Conservation (phyloP, 2,888 invertebrate species). For the Eilema depressum region DNA sequence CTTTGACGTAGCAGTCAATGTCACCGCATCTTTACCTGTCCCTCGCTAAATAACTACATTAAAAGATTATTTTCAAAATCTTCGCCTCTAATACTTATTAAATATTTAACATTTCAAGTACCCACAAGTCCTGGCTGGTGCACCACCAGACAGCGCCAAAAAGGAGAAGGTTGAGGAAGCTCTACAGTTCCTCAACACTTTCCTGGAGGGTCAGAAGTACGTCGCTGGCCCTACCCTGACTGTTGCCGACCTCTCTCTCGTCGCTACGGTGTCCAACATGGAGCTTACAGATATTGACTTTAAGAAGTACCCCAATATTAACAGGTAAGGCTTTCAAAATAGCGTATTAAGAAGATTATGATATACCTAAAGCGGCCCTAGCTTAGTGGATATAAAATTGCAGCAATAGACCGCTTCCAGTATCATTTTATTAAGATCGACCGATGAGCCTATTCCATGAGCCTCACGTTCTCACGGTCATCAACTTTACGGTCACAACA, state of each 20-base stretch:
- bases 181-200: constrained; percentile 90
- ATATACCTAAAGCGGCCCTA: too few relatives aligned
- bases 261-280: constrained; percentile 89
- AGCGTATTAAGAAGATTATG: too few relatives aligned
- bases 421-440: too few relatives aligned
- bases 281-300: constrained; percentile 90
- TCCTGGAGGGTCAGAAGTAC: constrained; percentile 90
- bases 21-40: too few relatives aligned
- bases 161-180: constrained; percentile 90
- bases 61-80: background rate
- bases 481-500: too few relatives aligned
- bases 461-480: too few relatives aligned
- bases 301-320: constrained; percentile 89
- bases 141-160: constrained; percentile 89
- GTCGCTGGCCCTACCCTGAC: constrained; percentile 91
- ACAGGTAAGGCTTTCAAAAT: constrained; percentile 70
- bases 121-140: constrained; percentile 88
- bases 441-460: too few relatives aligned
- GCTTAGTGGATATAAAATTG: too few relatives aligned
- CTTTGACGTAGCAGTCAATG: too few relatives aligned
- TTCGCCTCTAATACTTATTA: background rate
- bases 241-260: constrained; percentile 91
- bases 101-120: constrained; percentile 73
- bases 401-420: too few relatives aligned
- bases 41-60: background rate